Base-by-base conservation (phyloP, 2,113 vertebrate species). In the Puma concolor region DNA sequence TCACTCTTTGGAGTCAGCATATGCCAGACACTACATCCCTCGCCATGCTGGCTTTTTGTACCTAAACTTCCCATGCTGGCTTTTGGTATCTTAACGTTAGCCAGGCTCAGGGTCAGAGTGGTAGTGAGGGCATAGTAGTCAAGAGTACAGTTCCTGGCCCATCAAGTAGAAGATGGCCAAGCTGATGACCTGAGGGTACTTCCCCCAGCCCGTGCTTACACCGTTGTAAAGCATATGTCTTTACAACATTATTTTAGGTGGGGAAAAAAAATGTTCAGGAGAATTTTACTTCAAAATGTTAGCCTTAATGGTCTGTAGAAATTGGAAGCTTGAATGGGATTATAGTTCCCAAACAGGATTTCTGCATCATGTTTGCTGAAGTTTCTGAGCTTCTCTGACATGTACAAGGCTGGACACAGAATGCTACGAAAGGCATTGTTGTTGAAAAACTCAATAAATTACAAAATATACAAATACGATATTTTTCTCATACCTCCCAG, bases 71-170 rank as follows among this genome's bases (percentile, higher is more conserved):
- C 19, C 13, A 41, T 64, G n/a, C n/a, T 64, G 14, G n/a, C 19
- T 50, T 88, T 48, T 19, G 50, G 12, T 21, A 69, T 15, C 7
- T 87, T 85, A 81, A 52, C 3, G 27, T 83, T 15, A 91, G 17
- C n/a, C 19, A 52, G 9, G 0, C 23, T 80, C 16, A 17, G 12
- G 3, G 3, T 41, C 27, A 10, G 10, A 44, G n/a, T 19, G 10
- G 31, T 29, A 48, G 36, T 17, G 10, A 84, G 7, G 5, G 16
- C 19, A 21, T 13, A 27, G 57, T 48, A 31, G 17, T 4, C 31
- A 52, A 23, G 31, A 50, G 4, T 41, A 63, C 0, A 48, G n/a
- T 74, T 90, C 50, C 71, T 69, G 44, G 2, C 69, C 29, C 14
- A 38, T 4, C 5, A 92, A 72, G 27, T 29, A 29, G 31, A 71